phyloP scores from a whole-genome alignment of 2,113 vertebrate genomes.

The Cavia porcellus region DNA sequence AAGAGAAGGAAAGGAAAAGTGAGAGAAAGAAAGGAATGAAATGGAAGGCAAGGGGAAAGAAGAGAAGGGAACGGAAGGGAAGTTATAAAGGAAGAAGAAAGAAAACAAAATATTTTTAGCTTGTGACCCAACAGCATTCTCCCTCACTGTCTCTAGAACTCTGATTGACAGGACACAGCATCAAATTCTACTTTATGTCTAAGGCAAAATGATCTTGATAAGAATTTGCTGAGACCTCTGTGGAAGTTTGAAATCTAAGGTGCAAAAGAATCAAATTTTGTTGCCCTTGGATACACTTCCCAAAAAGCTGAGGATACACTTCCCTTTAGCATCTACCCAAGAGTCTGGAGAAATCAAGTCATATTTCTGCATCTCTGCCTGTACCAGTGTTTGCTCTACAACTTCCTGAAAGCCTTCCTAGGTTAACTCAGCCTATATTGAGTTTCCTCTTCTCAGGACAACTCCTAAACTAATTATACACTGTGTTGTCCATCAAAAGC shows the following conservation, averaged over 20 bases:
- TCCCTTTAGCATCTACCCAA: fast-evolving
- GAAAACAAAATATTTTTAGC: background rate
- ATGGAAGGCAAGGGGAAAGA: background rate
- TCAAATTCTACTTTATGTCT: slow-evolving; percentile 75
- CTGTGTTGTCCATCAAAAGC: background rate
- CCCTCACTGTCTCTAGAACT: slow-evolving; percentile 49
- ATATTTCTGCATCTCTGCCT: background rate
- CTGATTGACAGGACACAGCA: slow-evolving; percentile 61
- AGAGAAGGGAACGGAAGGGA: background rate
- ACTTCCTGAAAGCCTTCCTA: background rate
- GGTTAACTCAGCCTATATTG: background rate
- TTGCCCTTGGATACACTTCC: background rate
- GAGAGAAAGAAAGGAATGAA: background rate
- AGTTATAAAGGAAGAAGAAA: too few species aligned
- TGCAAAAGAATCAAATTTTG: background rate
- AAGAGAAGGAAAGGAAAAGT: too few species aligned
- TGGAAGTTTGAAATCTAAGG: background rate
- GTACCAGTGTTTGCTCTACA: too few species aligned
- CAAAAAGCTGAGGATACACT: background rate
- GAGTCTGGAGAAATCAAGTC: background rate
- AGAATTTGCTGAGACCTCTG: slow-evolving; percentile 70
- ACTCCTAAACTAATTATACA: background rate
- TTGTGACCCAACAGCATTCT: slow-evolving; percentile 76
- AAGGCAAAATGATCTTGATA: slow-evolving; percentile 76
- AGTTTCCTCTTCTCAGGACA: background rate